These are phyloP conservation scores for Eretmochelys imbricata DNA, from an alignment of 2,113 vertebrate genomes.

Conservation along the genomic window DNA sequence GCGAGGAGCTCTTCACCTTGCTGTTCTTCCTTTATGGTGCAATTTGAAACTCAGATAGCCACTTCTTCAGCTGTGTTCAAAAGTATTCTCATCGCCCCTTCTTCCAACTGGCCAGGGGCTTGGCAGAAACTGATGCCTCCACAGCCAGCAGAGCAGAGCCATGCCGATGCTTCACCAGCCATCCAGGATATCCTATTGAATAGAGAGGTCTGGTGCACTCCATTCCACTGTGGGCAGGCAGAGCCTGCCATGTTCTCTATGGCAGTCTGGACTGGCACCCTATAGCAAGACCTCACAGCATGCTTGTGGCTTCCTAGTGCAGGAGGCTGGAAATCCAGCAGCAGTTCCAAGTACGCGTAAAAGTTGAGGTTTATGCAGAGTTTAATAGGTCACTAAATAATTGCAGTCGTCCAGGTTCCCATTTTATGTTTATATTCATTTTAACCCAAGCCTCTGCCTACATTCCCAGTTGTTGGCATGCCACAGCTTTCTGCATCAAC, in stretches of 20 bases:
- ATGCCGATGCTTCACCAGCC: not conserved
- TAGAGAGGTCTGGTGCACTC: not conserved
- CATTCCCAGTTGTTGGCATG: not conserved
- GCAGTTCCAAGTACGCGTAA: not conserved
- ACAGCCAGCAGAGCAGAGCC: not conserved
- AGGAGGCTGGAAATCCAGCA: not conserved
- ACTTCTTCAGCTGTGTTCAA: not conserved
- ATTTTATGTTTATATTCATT: not conserved
- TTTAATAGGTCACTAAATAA: not conserved
- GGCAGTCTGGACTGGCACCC: not conserved
- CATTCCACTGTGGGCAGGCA: not conserved
- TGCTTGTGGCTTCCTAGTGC: not conserved
- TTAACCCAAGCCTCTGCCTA: not conserved
- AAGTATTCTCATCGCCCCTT: not conserved
- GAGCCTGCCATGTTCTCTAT: not conserved
- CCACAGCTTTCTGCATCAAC: not conserved
- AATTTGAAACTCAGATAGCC: not conserved
- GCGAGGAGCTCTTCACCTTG: not conserved
- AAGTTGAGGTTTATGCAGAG: not conserved
- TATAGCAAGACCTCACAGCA: not conserved
- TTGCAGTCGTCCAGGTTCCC: not conserved
- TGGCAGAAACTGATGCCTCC: not conserved
- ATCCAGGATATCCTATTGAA: not conserved
- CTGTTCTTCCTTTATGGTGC: not conserved
- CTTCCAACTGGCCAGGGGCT: not conserved